Base-by-base conservation (phyloP, 2,797 vertebrate genomes). In the Ctenosaura bakeri region DNA sequence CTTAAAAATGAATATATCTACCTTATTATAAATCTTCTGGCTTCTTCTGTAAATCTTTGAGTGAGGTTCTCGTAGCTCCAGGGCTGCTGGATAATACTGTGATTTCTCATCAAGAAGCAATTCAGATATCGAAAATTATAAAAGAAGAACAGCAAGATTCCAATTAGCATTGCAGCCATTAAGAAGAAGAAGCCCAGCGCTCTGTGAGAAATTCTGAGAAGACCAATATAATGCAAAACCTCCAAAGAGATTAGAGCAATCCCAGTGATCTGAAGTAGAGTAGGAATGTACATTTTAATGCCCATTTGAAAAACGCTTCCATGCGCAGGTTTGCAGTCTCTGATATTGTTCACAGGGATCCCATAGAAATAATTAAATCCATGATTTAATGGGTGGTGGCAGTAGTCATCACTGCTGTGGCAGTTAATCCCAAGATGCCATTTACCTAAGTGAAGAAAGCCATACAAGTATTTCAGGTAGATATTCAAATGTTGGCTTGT, bases 341-440 rank as follows among this genome's bases (percentile, higher is more conserved):
- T 95, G 46, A 99, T 29, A 96, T 99, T 98, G 94, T 98, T 99
- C 91, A 98, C 16, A 0, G 97, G 94, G n/a, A 98, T 95, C 1
- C 98, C 98, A 1, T 98, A 98, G 97, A 99, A 99, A 85, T 98
- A 96, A 88, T 97, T 94, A 76, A 99, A 99, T 89, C 98, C 98
- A n/a, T 99, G 98, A 50, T 32, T 93, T 35, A 93, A 93, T 0
- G 98, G 98, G 93, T 99, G 99, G 96, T 99, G 98, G 92, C 98
- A 99, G 95, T 98, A 98, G 94, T 99, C 98, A 0, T 94, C 83
- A 0, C 54, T 97, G 92, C 90, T 95, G 89, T 97, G 91, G 91
- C 98, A 99, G 95, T 97, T 98, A 10, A 98, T 94, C 1, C 98
- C 99, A 1, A 99, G 97, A 96, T 99, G 99, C 98, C 98, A 99